Base-by-base conservation (phyloP, 2,113 vertebrate species). In the Arothron firmamentum region DNA sequence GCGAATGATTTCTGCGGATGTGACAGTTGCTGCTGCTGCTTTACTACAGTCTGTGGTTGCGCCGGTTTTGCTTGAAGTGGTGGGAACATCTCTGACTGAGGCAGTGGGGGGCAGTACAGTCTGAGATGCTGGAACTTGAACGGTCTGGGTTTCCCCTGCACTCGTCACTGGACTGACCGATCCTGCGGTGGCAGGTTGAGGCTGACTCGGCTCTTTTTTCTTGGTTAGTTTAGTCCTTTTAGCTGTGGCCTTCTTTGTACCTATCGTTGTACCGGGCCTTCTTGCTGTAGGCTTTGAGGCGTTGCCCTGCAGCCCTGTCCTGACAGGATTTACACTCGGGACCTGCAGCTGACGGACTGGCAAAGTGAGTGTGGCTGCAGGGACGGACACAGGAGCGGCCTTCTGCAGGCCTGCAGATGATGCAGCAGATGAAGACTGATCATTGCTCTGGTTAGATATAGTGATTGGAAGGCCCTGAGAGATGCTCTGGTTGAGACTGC, bases 401-500 rank as follows among this genome's bases (percentile, higher is more conserved):
- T 87, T 82, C 34, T 88, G 84, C 31, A 87, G 88, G 17, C 90
- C 84, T 16, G 87, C 60, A 31, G 84, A 80, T 65, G 90, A 88
- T 34, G 89, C 51, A 72, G 83, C 78, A 59, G 90, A 56, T 50
- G 90, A 83, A 72, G 91, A 56, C 7, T 92, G 94, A 43, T 91
- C 62, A 70, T 85, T 93, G 78, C 89, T 95, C 77, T 97, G 93
- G 45, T 88, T 93, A 52, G 94, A 92, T 81, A 96, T 76, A 21
- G 62, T 60, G 6, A 84, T 74, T 6, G 85, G 77, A 28, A 88
- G 69, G 53, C 88, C 94, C 62, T 98, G 94, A 0, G 95, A 95
- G 81, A 98, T 98, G 87, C 94, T 97, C 89, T 98, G 94, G 88
- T 95, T 99, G 74, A 99, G 94, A 87, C 89, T 96, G 77, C 94